A percentile compares a stretch with the other conserved stretches of the same genome.
phyloP scores from a whole-genome alignment of 2,113 vertebrate species.

The Galbula dea region DNA sequence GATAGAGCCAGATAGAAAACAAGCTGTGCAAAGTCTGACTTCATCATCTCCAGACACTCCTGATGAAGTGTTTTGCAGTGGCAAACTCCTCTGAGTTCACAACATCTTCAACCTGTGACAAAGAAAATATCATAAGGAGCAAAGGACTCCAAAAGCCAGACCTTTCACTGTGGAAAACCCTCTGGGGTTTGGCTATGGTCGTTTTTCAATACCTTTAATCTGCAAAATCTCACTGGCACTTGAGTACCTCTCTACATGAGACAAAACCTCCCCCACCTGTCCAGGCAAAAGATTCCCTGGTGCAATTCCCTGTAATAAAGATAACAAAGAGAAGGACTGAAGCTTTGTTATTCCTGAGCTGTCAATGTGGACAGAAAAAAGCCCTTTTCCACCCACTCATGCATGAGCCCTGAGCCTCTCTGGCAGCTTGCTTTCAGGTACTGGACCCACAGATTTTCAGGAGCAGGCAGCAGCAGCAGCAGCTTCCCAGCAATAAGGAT shows the following conservation, averaged over 20 bases:
- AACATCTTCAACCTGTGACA: background rate
- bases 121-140: background rate
- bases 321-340: background rate
- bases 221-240: background rate
- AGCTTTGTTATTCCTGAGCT: background rate
- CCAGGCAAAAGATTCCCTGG: background rate
- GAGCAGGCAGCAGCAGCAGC: background rate
- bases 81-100: background rate
- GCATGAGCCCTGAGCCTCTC: background rate
- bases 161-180: background rate
- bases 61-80: background rate
- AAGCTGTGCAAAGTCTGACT: background rate
- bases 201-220: background rate
- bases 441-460: background rate
- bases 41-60: background rate
- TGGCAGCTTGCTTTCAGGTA: background rate
- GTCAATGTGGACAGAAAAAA: background rate
- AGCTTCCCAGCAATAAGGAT: background rate
- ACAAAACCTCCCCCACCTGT: background rate
- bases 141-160: background rate
- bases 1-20: background rate
- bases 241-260: background rate
- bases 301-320: background rate
- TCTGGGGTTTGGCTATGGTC: background rate
- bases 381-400: background rate